Evolutionary conservation across 2,888 invertebrate species (phyloP).

Genomic region (Gerris lacustris): DNA sequence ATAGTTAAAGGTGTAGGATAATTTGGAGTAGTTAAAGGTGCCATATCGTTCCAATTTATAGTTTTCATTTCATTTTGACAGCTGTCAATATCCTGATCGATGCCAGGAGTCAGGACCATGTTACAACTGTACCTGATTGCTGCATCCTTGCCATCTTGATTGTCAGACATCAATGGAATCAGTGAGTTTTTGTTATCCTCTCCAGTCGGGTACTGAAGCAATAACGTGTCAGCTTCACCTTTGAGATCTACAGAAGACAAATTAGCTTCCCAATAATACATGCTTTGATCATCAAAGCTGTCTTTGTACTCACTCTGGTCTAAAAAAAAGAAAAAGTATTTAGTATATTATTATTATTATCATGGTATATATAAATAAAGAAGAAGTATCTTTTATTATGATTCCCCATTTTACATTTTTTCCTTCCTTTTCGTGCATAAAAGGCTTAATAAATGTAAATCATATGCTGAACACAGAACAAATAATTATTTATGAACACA

Average conservation of each 20-base stretch:
- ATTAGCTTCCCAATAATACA: slow-evolving; percentile 14
- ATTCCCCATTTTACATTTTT: too few species aligned
- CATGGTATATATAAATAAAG: too few species aligned
- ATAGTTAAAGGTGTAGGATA: background rate
- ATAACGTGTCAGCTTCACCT: slow-evolving; percentile 12
- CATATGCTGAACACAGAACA: too few species aligned
- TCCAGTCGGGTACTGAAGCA: background rate
- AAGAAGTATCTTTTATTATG: too few species aligned
- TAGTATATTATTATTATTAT: too few species aligned
- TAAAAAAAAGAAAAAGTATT: slow-evolving; percentile 18
- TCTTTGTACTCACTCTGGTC: slow-evolving; percentile 26
- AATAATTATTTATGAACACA: too few species aligned
- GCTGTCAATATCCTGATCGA: background rate
- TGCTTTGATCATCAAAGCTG: slow-evolving; percentile 24
- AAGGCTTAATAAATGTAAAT: too few species aligned
- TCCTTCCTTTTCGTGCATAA: too few species aligned
- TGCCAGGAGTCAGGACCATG: background rate
- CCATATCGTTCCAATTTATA: background rate
- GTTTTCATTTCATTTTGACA: background rate
- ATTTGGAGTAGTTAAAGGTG: background rate
- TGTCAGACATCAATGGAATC: slow-evolving; percentile 6
- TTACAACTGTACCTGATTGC: slow-evolving; percentile 2
- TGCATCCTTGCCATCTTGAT: slow-evolving; percentile 11
- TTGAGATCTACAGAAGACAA: slow-evolving; percentile 20
- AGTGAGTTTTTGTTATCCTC: slow-evolving; percentile 3